phyloP scores from a whole-genome alignment of 2,797 vertebrate species.

The Delichon dasypus region DNA sequence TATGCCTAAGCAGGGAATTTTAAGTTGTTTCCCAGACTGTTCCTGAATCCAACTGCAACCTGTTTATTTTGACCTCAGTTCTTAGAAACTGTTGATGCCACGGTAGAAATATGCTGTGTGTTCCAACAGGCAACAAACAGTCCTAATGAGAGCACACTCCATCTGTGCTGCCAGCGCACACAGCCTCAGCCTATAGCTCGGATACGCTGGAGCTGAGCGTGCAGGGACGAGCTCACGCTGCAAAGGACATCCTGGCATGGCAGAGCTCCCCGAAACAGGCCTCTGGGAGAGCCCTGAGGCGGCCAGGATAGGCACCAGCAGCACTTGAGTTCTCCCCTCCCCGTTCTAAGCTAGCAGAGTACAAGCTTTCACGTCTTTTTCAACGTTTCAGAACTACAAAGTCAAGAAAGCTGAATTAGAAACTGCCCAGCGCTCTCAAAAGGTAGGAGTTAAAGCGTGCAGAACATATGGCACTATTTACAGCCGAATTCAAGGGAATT shows the following conservation, averaged over 20 bases:
- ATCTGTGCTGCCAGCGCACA: constrained; percentile 69
- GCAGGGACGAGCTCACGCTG: not conserved
- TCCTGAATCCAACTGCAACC: constrained; percentile 50
- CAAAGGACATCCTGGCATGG: not conserved
- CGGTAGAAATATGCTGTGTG: constrained; percentile 68
- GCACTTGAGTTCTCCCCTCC: not conserved
- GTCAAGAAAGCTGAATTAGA: not conserved
- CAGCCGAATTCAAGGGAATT: not conserved
- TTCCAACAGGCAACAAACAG: constrained; percentile 71
- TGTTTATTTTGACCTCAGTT: constrained; percentile 76
- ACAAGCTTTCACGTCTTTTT: not conserved
- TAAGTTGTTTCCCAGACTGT: constrained; percentile 18
- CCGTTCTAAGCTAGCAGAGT: not conserved
- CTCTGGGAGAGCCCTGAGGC: not conserved
- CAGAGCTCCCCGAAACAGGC: not conserved
- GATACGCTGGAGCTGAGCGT: not conserved
- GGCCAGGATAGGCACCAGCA: not conserved
- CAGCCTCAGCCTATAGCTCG: constrained; percentile 61
- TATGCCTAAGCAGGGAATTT: not conserved
- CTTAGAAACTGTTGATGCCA: constrained; percentile 70
- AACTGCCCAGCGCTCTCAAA: not conserved
- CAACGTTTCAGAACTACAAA: not conserved
- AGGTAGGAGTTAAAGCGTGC: not conserved
- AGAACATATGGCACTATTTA: constrained; percentile 26
- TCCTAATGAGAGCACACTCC: constrained; percentile 71